Conservation (phyloP, 1,140 invertebrate genomes). For the Globodera rostochiensis region DNA sequence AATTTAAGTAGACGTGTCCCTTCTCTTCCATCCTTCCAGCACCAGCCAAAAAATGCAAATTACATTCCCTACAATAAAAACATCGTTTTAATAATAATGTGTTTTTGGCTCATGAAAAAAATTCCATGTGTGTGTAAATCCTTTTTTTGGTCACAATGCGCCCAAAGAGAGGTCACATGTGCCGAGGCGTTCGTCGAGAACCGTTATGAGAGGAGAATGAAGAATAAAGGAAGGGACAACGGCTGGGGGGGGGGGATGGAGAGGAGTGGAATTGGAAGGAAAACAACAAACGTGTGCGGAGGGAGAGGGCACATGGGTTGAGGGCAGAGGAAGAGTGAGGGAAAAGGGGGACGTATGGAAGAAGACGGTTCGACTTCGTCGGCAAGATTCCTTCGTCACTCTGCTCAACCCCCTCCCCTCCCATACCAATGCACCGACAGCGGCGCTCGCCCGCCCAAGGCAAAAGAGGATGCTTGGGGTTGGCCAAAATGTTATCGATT, state of each 20-base stretch:
- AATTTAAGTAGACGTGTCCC: background rate
- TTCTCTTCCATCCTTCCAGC: background rate
- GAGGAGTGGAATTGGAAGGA: background rate
- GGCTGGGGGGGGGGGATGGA: too few relatives aligned
- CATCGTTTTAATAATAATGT: too few relatives aligned
- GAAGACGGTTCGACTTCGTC: background rate
- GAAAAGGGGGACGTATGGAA: background rate
- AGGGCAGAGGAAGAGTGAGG: background rate
- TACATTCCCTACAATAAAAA: background rate
- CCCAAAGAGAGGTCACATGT: conserved; percentile 30
- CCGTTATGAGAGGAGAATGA: background rate
- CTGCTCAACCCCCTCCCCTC: background rate
- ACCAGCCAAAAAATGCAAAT: background rate
- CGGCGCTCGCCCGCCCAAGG: background rate
- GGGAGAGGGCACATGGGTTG: background rate
- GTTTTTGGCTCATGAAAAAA: too few relatives aligned
- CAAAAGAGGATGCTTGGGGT: background rate
- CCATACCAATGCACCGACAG: background rate
- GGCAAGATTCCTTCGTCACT: background rate
- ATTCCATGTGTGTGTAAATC: background rate
- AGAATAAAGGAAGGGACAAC: background rate
- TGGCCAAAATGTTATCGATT: conserved; percentile 32
- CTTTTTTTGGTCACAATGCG: background rate
- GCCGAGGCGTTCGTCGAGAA: conserved; percentile 17
- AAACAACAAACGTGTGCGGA: conserved; percentile 22